Evolutionary conservation across 2,888 invertebrate genomes (phyloP), one percentile per base, ranked within the genome.

Genomic region (Ashinkailepas kermadecensis): DNA sequence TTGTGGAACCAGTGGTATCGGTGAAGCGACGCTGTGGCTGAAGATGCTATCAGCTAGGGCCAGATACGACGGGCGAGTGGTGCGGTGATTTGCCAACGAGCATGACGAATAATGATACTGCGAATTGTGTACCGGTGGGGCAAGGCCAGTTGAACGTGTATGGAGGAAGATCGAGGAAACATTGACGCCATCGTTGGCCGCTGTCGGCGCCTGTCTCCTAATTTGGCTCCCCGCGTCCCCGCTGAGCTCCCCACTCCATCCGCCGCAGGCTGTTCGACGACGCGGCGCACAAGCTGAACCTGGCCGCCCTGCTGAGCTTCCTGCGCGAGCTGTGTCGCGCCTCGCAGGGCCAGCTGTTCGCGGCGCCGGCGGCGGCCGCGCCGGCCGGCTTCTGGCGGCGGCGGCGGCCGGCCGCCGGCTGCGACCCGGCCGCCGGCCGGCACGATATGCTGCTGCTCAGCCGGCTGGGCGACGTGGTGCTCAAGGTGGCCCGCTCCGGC

Each of bases 401-500:
- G 57, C 78, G 78, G 57, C 78, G 21, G 78, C 13, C 7, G 54
- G 39, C 23, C 62, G 25, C 57, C 78, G 74, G 23, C 57, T 25
- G 13, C n/a, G 54, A 57, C 23, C 13, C n/a, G 12, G 58, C 57
- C 78, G 78, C 23, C 78, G 78, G 23, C 23, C 56, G 79, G 9
- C 65, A 81, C 21, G 84, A 84, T 25, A 86, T 87, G 18, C 85
- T 89, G 67, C 87, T 96, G 2, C 88, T 97, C 74, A 94, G 95
- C 85, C 90, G 96, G 82, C 92, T 96, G 57, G 95, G 95, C 0
- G 96, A 96, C 87, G 94, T 96, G 0, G 93, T 96, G 85, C 88
- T 97, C 84, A 93, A 94, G 85, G 95, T 96, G 81, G 92, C 95
- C 18, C 91, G 94, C 82, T 95, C 95, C 80, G 94, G 95, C 0